Evolutionary conservation across 2,888 invertebrate genomes (phyloP).

Genomic region (Acanthopleura granulata): DNA sequence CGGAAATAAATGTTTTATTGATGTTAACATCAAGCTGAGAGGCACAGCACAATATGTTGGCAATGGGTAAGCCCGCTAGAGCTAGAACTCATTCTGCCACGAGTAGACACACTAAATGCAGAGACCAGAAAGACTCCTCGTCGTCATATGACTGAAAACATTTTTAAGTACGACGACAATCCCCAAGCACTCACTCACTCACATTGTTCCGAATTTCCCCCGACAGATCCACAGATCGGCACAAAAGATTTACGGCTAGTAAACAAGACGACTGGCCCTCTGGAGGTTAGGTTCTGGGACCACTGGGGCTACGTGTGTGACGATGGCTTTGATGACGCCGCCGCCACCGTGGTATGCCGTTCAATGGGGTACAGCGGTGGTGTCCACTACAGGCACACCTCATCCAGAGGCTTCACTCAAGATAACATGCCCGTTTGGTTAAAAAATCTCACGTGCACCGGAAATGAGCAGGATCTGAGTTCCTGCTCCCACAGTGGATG

Average conservation of each 20-base stretch:
- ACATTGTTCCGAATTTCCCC: too few species aligned
- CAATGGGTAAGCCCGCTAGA: too few species aligned
- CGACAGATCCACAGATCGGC: not conserved
- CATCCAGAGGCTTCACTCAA: slow-evolving; percentile 7
- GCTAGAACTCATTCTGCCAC: too few species aligned
- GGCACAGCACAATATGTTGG: too few species aligned
- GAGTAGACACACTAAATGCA: too few species aligned
- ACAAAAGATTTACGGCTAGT: not conserved
- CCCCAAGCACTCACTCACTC: too few species aligned
- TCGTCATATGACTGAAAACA: too few species aligned
- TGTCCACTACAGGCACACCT: slow-evolving; percentile 29
- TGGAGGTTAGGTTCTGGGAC: slow-evolving; percentile 11
- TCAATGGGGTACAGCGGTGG: slow-evolving; percentile 71
- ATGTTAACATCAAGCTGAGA: too few species aligned
- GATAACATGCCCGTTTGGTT: slow-evolving; percentile 41
- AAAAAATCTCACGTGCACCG: slow-evolving; percentile 44
- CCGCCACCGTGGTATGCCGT: slow-evolving; percentile 41
- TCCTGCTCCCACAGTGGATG: slow-evolving; percentile 29
- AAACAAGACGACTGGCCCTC: not conserved
- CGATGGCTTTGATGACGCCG: slow-evolving; percentile 44
- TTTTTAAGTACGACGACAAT: too few species aligned
- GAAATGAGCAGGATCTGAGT: slow-evolving; percentile 38
- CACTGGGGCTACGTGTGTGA: slow-evolving; percentile 46
- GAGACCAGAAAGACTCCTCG: too few species aligned
- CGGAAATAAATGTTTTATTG: too few species aligned